Base-by-base conservation (phyloP, 2,797 vertebrate genomes). In the Enteromius thamalakanensis region DNA sequence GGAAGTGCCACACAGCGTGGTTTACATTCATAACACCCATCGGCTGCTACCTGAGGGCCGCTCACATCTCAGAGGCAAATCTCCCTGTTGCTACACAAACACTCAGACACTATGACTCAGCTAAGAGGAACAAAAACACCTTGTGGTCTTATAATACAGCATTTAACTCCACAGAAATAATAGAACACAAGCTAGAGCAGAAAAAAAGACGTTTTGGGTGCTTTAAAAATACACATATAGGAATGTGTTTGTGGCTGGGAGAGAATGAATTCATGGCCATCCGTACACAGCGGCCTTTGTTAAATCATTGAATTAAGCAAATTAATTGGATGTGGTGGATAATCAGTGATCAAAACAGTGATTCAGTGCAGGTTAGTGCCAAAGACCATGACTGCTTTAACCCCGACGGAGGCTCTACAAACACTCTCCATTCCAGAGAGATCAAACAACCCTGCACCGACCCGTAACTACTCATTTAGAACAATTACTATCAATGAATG, bases 331-430 rank as follows among this genome's bases (percentile, higher is more conserved):
- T 89, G 86, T 84, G 80, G 74, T 62, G 85, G 62, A 86, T 87
- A 86, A 88, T 87, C 85, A 84, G 82, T 87, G 85, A 88, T 87
- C 85, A 88, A 84, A 87, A 87, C 51, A 69, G 49, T 81, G 55
- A 51, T 69, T 76, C 79, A 83, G 64, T 49, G 71, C 14, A 76
- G 81, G 72, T 12, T 83, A 70, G 71, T 72, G 86, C 76, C 78
- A 86, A 85, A 79, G 76, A 81, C 74, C 76, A 23, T 51, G 1
- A 47, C 55, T 76, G 65, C 71, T 82, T 65, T 81, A 84, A 84
- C 79, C 79, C 55, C 6, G 0, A 67, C 9, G 0, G 76, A 82
- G 58, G 58, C 6, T 76, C 53, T 86, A 82, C 83, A 84, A 68
- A 76, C 85, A 84, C 17, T 11, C 55, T 75, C 34, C 70, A 64